Percentiles rank a stretch among this genome's conserved stretches.
Conservation (phyloP, 2,797 vertebrate genomes). For the Tragelaphus oryx region DNA sequence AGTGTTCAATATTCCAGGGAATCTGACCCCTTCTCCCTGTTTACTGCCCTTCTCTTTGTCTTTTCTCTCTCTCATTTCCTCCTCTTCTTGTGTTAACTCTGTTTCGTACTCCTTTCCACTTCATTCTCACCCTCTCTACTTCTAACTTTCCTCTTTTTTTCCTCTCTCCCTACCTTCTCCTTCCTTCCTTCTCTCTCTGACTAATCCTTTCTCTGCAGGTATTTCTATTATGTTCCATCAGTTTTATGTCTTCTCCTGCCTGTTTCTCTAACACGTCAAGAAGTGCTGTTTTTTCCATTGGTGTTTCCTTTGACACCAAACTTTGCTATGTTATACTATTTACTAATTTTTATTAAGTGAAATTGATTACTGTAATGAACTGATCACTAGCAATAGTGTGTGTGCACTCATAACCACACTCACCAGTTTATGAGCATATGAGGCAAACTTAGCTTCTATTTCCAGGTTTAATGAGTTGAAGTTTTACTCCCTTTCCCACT, state of each 20-base stretch:
- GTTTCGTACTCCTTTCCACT: neutral
- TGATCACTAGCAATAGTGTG: slow-evolving; percentile 49
- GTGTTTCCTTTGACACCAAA: slow-evolving; percentile 54
- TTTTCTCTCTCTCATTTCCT: neutral
- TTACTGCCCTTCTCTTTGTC: neutral
- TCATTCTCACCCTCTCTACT: neutral
- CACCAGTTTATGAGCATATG: slow-evolving; percentile 52
- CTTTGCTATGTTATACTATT: slow-evolving; percentile 40
- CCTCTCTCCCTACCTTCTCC: neutral
- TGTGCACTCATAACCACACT: slow-evolving; percentile 52
- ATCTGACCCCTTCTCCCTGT: neutral
- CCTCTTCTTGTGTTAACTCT: neutral
- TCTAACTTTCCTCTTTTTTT: neutral
- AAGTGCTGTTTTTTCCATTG: slow-evolving; percentile 56
- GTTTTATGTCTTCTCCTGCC: neutral
- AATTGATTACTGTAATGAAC: slow-evolving; percentile 48
- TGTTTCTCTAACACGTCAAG: slow-evolving; percentile 31
- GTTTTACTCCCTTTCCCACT: slow-evolving; percentile 50
- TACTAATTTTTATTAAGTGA: slow-evolving; percentile 56
- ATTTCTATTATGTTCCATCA: slow-evolving; percentile 11
- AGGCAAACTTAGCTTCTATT: slow-evolving; percentile 51
- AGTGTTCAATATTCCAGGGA: slow-evolving; percentile 50
- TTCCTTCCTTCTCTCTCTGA: neutral
- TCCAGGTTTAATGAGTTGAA: slow-evolving; percentile 59
- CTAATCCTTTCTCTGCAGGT: neutral